phyloP scores from a whole-genome alignment of 2,797 vertebrate genomes.

The Brachyalestes nurse region DNA sequence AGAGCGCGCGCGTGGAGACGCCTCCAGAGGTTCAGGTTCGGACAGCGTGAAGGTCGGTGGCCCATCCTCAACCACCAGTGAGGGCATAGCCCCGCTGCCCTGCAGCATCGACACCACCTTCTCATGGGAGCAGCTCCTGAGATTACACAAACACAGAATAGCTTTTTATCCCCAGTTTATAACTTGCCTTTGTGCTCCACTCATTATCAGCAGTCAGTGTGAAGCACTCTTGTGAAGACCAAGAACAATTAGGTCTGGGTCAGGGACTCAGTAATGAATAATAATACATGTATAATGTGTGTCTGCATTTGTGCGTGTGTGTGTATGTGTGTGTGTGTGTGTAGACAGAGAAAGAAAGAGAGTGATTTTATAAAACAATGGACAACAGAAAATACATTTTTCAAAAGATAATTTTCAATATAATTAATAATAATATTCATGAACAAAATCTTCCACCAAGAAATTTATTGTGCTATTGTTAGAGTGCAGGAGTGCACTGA shows the following conservation, averaged over 20 bases:
- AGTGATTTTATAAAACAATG: too few relatives aligned
- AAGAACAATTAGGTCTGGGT: not conserved
- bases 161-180: not conserved
- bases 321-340: too few relatives aligned
- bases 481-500: too few relatives aligned
- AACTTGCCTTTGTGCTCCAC: not conserved
- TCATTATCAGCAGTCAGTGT: not conserved
- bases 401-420: too few relatives aligned
- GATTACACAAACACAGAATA: constrained; percentile 2
- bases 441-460: too few relatives aligned
- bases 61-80: constrained; percentile 94
- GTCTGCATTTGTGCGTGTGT: too few relatives aligned
- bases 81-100: constrained; percentile 97
- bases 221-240: not conserved
- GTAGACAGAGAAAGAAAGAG: too few relatives aligned
- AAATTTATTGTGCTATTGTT: too few relatives aligned
- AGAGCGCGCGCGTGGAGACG: constrained; percentile 76
- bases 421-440: too few relatives aligned
- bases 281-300: too few relatives aligned
- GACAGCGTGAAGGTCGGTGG: constrained; percentile 77
- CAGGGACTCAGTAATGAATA: too few relatives aligned
- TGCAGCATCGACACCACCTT: constrained; percentile 99
- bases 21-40: constrained; percentile 68
- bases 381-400: too few relatives aligned
- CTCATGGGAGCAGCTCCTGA: constrained; percentile 93